Percentiles rank a stretch among this genome's conserved stretches.
phyloP scores from a whole-genome alignment of 2,113 vertebrate genomes.

The Dolichotis patagonum region DNA sequence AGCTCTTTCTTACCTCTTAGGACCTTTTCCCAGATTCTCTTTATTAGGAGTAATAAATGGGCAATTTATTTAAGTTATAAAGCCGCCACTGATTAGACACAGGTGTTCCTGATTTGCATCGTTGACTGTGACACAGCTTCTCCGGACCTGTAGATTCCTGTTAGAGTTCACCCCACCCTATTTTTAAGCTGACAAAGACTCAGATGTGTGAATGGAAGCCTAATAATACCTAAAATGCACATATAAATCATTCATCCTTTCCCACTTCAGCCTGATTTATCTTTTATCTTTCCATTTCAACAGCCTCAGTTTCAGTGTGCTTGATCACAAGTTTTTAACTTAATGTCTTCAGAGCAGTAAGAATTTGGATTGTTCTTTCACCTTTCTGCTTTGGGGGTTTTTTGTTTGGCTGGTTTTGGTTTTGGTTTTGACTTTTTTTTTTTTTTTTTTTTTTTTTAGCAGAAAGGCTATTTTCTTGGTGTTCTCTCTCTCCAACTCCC shows the following conservation, averaged over 20 bases:
- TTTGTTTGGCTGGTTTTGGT: background rate
- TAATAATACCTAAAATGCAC: background rate
- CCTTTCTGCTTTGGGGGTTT: background rate
- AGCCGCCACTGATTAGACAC: background rate
- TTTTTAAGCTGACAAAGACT: background rate
- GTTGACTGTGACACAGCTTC: background rate
- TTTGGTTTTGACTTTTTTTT: background rate
- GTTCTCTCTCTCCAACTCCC: background rate
- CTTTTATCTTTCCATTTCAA: background rate
- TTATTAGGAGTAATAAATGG: background rate
- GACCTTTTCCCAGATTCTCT: background rate
- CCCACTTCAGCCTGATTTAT: background rate
- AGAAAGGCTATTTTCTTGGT: background rate
- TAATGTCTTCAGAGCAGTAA: background rate
- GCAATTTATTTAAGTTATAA: background rate
- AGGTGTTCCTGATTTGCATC: background rate
- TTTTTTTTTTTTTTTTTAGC: background rate
- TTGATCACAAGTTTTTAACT: background rate
- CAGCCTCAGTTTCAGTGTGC: background rate
- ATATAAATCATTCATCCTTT: rapidly evolving
- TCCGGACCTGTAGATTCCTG: background rate
- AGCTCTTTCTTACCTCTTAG: background rate
- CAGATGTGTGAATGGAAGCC: background rate
- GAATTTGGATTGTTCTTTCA: background rate
- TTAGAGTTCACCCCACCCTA: background rate